These are phyloP conservation scores for Ophion costatus DNA, from an alignment of 2,888 invertebrate genomes.

Conservation along the genomic window DNA sequence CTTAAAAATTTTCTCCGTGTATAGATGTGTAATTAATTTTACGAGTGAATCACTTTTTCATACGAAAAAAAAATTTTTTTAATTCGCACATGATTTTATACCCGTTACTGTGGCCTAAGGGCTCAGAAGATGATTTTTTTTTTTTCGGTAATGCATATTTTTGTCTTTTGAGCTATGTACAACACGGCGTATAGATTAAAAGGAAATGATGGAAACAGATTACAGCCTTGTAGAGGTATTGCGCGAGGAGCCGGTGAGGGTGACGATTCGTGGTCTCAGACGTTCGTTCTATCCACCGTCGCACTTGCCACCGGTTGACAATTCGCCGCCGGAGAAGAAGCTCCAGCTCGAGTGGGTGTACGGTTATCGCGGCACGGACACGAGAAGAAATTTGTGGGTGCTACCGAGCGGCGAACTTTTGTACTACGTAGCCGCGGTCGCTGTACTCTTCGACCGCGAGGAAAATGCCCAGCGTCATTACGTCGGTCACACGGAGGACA, in stretches of 20 bases:
- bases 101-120: no score
- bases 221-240: slow-evolving; percentile 93
- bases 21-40: no score
- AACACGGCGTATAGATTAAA: background rate
- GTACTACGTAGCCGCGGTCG: slow-evolving; percentile 96
- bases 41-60: no score
- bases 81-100: no score
- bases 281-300: slow-evolving; percentile 95
- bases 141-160: background rate
- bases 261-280: slow-evolving; percentile 92
- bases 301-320: slow-evolving; percentile 93
- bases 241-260: slow-evolving; percentile 93
- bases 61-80: no score
- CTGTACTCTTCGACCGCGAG: slow-evolving; percentile 93
- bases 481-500: slow-evolving; percentile 95
- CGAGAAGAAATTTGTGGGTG: slow-evolving; percentile 95
- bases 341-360: slow-evolving; percentile 97
- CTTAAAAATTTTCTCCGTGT: no score
- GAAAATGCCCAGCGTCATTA: slow-evolving; percentile 96
- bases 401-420: slow-evolving; percentile 96
- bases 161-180: background rate
- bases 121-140: no score
- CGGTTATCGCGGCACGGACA: slow-evolving; percentile 96
- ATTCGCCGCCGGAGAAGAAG: slow-evolving; percentile 94
- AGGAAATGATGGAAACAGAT: slow-evolving; percentile 83